phyloP scores from a whole-genome alignment of 2,113 vertebrate species.

The Bombycilla garrulus region DNA sequence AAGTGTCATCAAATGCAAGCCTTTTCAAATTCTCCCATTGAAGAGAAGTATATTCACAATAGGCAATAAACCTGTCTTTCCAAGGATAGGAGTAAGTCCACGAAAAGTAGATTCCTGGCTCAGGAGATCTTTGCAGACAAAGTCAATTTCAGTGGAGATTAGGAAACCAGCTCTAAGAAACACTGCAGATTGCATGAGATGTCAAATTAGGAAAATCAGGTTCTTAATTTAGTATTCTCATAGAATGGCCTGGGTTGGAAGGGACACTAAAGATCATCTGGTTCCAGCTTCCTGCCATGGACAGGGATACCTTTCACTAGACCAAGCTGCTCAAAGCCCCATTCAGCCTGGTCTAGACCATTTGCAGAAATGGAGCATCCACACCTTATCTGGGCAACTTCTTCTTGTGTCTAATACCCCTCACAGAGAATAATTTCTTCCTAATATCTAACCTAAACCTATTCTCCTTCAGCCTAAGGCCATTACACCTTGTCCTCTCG shows the following conservation, averaged over 20 bases:
- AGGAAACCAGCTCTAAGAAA: background rate
- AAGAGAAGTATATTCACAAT: background rate
- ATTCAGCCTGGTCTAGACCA: background rate
- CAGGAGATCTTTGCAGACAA: background rate
- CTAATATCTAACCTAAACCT: background rate
- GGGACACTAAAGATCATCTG: background rate
- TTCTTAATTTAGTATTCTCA: background rate
- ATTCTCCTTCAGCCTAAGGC: background rate
- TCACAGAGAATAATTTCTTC: background rate
- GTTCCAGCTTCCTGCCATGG: background rate
- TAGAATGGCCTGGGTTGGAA: background rate
- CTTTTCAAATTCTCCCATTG: background rate
- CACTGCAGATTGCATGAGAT: background rate
- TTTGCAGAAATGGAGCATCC: background rate
- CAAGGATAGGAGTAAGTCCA: background rate
- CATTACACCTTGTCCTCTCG: accelerated
- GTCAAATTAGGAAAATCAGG: background rate
- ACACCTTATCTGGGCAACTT: background rate
- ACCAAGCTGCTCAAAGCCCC: background rate
- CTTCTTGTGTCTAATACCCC: background rate
- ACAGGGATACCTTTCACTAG: background rate
- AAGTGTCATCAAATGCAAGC: background rate
- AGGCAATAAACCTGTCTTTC: background rate
- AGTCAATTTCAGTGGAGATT: background rate
- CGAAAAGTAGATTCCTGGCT: background rate